Evolutionary conservation across 37 sponge, comb jelly and placozoan species (phyloP), one percentile per base, ranked within the genome.

Genomic region (Chondrilla cf. caribensis): DNA sequence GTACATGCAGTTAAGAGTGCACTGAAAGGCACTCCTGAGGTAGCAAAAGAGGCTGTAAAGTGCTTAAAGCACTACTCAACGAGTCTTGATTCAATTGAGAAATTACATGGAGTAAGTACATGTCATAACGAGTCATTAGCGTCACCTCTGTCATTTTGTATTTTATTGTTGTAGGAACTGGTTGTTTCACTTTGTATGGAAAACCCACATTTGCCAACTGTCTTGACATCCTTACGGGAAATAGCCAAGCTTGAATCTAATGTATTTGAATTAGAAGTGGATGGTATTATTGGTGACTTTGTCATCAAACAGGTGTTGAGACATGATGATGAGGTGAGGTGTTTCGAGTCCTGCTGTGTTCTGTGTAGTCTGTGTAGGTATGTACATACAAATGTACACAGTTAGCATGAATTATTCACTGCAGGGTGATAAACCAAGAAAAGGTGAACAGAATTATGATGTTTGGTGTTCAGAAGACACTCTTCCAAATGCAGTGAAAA

Each of bases 301-400:
- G 77, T 84, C 5, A 79, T 92, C 29, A 88, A 92, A 41, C 65
- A 92, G 39, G 79, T 92, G 38, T 77, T 92, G 5, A 77, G 76
- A 19, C 31, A 81, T 19, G 80, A 81, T 19, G 92, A 88, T 54
- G 70, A 81, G 43, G 92, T 88, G 44, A 59, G 77, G 58, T 33
- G 75, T 37, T 8, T 72, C 8, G 11, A 66, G 75, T 4, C 35
- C 28, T 37, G 5, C 35, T 3, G 4, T 72, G 38, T 5, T 5
- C n/a, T 32, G 37, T 37, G 22, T 7, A 37, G 75, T 37, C 8
- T 72, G 38, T 11, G 38, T 72, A 37, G 38, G 14, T 72, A 26
- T 5, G 19, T 31, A 26, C 39, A 26, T 55, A 55, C 57, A 11
- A 11, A 19, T 55, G 57, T 55, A n/a, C n/a, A n/a, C n/a, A n/a